Conservation (phyloP, 2,888 invertebrate genomes). For the Macrosoma leucophasiata region DNA sequence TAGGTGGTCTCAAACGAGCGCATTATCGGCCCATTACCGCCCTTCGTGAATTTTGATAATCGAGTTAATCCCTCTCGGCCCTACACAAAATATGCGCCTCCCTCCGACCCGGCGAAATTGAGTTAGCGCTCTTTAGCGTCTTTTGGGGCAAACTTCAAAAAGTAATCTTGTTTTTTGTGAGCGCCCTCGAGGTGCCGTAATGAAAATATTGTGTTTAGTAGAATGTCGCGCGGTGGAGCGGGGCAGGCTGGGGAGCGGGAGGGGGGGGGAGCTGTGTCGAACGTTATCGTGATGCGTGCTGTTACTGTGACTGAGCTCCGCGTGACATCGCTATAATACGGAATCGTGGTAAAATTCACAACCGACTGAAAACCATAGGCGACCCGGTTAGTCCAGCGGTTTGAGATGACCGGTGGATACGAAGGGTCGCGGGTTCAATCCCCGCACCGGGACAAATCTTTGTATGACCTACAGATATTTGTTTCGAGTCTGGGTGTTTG, state of each 20-base stretch:
- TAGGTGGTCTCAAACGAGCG: conserved; percentile 29
- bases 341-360: no score
- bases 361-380: no score
- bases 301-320: conserved; percentile 35
- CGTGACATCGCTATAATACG: conserved; percentile 33
- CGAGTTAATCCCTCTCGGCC: conserved; percentile 40
- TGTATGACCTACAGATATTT: no score
- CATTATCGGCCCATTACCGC: conserved; percentile 39
- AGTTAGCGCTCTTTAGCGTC: conserved; percentile 47
- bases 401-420: no score
- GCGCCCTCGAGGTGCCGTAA: conserved; percentile 26
- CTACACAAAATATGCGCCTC: conserved; percentile 31
- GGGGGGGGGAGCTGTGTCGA: background rate
- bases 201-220: conserved; percentile 34
- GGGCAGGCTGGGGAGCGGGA: background rate
- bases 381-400: no score
- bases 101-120: conserved; percentile 35
- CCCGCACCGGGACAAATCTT: no score
- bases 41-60: conserved; percentile 42
- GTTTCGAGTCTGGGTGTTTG: no score
- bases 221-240: conserved; percentile 9
- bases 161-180: conserved; percentile 43
- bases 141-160: conserved; percentile 43
- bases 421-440: no score
- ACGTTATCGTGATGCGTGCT: no score